These are phyloP conservation scores for Talpa occidentalis DNA, from an alignment of 2,113 vertebrate species.

Conservation along the genomic window DNA sequence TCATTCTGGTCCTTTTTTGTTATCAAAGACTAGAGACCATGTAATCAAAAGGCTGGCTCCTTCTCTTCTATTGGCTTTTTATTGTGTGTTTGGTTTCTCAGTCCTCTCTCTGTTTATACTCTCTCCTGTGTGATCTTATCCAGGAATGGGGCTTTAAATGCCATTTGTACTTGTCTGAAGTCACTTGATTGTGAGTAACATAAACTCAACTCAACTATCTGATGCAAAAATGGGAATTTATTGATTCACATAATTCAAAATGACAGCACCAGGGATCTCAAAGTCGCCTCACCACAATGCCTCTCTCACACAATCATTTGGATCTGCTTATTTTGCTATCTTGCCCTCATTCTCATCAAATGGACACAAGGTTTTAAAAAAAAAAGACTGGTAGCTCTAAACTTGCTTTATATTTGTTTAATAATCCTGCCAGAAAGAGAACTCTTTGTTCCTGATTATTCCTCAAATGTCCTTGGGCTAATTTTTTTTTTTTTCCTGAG, in stretches of 20 bases:
- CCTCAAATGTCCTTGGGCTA: neutral
- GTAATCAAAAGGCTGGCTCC: neutral
- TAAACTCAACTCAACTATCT: neutral
- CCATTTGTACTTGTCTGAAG: neutral
- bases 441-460: neutral
- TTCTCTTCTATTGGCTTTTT: neutral
- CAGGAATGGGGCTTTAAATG: neutral
- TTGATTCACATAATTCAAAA: neutral
- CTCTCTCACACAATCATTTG: neutral
- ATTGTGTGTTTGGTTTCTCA: neutral
- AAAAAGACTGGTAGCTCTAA: neutral
- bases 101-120: neutral
- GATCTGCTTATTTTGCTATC: neutral
- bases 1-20: neutral
- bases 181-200: neutral
- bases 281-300: accelerated
- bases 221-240: constrained; percentile 16
- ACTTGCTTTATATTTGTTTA: neutral
- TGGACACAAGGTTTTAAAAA: neutral
- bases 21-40: neutral
- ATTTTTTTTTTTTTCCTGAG: neutral
- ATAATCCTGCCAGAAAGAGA: neutral
- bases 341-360: constrained; percentile 8
- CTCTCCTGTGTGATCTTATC: neutral
- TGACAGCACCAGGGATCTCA: neutral